Evolutionary conservation across 2,888 invertebrate genomes (phyloP).

Genomic region (Torymus texanus): DNA sequence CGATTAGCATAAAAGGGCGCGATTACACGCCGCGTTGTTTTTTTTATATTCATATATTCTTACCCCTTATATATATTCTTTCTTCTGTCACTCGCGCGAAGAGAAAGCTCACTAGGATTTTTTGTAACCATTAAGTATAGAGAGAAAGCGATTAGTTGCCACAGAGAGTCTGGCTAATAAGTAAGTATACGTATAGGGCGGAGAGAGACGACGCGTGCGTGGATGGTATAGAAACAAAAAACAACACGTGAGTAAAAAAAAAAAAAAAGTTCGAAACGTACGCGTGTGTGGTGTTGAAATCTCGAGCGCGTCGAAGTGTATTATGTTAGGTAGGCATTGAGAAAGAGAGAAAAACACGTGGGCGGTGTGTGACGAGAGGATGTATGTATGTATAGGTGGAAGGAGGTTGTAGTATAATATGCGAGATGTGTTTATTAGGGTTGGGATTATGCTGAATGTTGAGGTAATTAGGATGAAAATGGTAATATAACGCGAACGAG

Average conservation of each 20-base stretch:
- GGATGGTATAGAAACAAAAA: background rate
- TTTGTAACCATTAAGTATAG: background rate
- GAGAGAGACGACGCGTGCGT: background rate
- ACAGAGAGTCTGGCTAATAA: constrained; percentile 51
- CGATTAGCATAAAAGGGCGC: constrained; percentile 73
- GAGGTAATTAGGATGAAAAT: too few relatives aligned
- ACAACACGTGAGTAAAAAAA: too few relatives aligned
- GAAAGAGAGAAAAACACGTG: too few relatives aligned
- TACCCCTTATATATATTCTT: background rate
- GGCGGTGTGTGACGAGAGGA: too few relatives aligned
- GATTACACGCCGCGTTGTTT: constrained; percentile 66
- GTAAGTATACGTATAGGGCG: background rate
- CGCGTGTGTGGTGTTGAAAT: too few relatives aligned
- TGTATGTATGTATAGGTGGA: too few relatives aligned
- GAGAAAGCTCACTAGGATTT: constrained; percentile 30
- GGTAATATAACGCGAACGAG: too few relatives aligned
- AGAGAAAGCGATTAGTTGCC: constrained; percentile 53
- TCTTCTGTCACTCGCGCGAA: background rate
- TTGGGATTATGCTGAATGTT: too few relatives aligned
- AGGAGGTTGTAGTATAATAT: too few relatives aligned
- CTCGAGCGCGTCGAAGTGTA: too few relatives aligned
- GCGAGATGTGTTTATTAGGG: too few relatives aligned
- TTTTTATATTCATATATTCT: background rate
- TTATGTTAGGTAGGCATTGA: too few relatives aligned
- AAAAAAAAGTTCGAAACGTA: background rate